phyloP scores from a whole-genome alignment of 2,797 vertebrate genomes.

The Salarias fasciatus region DNA sequence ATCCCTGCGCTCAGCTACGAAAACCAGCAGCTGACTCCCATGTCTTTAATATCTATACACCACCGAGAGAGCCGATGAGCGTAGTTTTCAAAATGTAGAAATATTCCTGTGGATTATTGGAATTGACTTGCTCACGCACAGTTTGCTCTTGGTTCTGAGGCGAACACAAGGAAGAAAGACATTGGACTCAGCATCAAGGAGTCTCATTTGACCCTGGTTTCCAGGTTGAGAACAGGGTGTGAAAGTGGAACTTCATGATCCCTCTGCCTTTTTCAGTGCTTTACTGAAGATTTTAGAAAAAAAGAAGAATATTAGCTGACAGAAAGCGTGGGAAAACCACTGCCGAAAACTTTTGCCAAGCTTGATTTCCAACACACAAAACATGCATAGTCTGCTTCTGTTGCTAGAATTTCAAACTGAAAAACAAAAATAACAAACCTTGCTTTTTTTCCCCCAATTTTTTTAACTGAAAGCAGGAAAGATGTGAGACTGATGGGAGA shows the following conservation, averaged over 20 bases:
- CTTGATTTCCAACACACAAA: slow-evolving; percentile 7
- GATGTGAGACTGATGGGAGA: slow-evolving; percentile 25
- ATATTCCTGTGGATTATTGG: not conserved
- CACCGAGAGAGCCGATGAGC: not conserved
- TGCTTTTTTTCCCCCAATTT: slow-evolving; percentile 4
- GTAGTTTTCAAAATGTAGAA: too few relatives aligned
- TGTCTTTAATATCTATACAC: not conserved
- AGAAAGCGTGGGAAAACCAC: slow-evolving; percentile 4
- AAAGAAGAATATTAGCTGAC: slow-evolving; percentile 5
- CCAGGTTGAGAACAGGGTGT: slow-evolving; percentile 31
- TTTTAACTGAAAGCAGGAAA: slow-evolving; percentile 13
- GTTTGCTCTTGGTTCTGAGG: slow-evolving; percentile 5
- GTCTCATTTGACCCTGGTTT: slow-evolving; percentile 48
- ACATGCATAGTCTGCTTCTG: not conserved
- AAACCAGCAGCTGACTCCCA: not conserved
- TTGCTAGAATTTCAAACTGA: not conserved
- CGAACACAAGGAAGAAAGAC: not conserved
- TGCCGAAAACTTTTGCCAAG: slow-evolving; percentile 5
- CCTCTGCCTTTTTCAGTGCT: slow-evolving; percentile 30
- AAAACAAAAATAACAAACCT: too few relatives aligned
- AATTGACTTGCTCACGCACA: not conserved
- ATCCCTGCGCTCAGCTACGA: too few relatives aligned
- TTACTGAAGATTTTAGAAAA: slow-evolving; percentile 33
- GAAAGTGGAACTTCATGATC: slow-evolving; percentile 45
- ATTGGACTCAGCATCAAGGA: slow-evolving; percentile 28